Evolutionary conservation across 2,797 vertebrate genomes (phyloP).

Genomic region (Chelon labrosus): DNA sequence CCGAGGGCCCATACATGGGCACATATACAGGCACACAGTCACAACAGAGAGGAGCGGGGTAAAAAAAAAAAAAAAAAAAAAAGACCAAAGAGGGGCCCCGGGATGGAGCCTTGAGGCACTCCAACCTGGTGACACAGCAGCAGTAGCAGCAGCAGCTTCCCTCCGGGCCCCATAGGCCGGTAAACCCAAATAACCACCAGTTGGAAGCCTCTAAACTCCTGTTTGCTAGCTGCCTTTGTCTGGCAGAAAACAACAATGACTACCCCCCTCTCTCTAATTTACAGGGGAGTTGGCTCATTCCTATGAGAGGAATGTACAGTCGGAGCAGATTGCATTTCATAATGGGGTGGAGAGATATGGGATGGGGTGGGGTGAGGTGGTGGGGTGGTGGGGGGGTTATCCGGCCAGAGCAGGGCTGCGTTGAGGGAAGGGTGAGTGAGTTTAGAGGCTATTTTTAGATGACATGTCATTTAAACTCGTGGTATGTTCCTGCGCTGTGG

Average conservation of each 20-base stretch:
- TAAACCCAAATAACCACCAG: conserved; percentile 31
- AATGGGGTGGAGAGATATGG: conserved; percentile 69
- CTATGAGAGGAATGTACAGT: conserved; percentile 77
- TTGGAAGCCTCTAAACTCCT: conserved; percentile 40
- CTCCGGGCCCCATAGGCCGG: conserved; percentile 2
- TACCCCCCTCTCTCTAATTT: conserved; percentile 54
- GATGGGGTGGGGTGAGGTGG: conserved; percentile 23
- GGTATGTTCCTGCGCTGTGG: conserved; percentile 44
- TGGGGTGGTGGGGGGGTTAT: conserved; percentile 44
- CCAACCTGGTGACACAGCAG: conserved; percentile 51
- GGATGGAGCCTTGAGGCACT: conserved; percentile 73
- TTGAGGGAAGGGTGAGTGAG: conserved; percentile 70
- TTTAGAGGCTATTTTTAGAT: conserved; percentile 82
- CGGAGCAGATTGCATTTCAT: conserved; percentile 77
- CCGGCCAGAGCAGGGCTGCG: conserved; percentile 49
- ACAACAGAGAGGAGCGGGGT: conserved; percentile 18
- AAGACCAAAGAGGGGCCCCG: conserved; percentile 53
- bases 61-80: conserved; percentile 9
- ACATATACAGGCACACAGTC: conserved; percentile 37
- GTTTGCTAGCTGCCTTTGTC: conserved; percentile 59
- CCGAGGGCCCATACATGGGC: conserved; percentile 61
- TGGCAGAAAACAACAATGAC: conserved; percentile 66
- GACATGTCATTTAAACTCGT: conserved; percentile 62
- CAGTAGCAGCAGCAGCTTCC: conserved; percentile 40
- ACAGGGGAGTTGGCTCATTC: conserved; percentile 72